These are phyloP conservation scores for Apocrypta bakeri DNA, from an alignment of 1,140 invertebrate species.

Conservation along the genomic window DNA sequence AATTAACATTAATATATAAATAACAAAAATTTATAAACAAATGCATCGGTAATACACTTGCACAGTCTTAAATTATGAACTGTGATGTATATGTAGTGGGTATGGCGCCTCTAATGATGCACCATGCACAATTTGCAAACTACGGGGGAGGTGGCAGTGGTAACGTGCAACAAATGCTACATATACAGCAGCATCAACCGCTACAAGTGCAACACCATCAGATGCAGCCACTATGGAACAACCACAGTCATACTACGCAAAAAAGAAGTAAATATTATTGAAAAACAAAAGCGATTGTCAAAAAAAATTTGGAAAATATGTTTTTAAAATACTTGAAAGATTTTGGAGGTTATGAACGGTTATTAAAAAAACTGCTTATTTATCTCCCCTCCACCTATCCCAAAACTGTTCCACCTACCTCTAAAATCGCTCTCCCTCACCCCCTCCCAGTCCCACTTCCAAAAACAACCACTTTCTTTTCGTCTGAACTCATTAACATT, in stretches of 20 bases:
- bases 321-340: slow-evolving; percentile 20
- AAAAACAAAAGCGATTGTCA: slow-evolving; percentile 57
- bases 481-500: no score
- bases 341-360: slow-evolving; percentile 29
- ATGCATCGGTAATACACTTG: slow-evolving; percentile 54
- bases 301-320: slow-evolving; percentile 39
- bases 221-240: slow-evolving; percentile 78
- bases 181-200: slow-evolving; percentile 62
- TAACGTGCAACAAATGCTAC: slow-evolving; percentile 77
- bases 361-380: no score
- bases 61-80: slow-evolving; percentile 70
- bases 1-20: slow-evolving; percentile 37
- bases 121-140: slow-evolving; percentile 78
- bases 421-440: no score
- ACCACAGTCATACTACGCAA: slow-evolving; percentile 65
- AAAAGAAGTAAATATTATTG: slow-evolving; percentile 76
- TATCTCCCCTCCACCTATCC: no score
- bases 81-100: slow-evolving; percentile 74
- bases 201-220: slow-evolving; percentile 70
- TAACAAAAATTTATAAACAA: slow-evolving; percentile 50
- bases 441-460: no score
- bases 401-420: no score
- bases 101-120: slow-evolving; percentile 77
- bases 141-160: slow-evolving; percentile 75
- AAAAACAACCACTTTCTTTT: no score